Conservation (phyloP, 2,113 vertebrate genomes). For the Speoplatyrhinus poulsoni region DNA sequence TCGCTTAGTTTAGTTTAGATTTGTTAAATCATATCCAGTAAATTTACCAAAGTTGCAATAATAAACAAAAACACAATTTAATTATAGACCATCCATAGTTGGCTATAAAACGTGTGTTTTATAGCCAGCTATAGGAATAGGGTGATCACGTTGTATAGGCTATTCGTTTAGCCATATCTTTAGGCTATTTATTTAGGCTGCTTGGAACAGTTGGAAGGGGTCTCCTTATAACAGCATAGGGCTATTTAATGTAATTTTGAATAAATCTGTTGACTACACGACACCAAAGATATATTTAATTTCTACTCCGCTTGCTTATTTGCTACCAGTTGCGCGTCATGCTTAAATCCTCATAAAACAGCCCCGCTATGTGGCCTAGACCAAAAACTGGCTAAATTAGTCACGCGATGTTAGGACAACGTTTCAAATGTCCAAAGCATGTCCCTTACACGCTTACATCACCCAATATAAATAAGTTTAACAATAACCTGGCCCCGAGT, state of each 20-base stretch:
- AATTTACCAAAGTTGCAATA: background rate
- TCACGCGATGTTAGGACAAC: slow-evolving; percentile 35
- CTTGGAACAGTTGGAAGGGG: too few relatives aligned
- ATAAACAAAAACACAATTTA: background rate
- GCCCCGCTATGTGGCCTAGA: slow-evolving; percentile 3
- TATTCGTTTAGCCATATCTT: too few relatives aligned
- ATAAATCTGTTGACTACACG: background rate
- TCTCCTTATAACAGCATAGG: too few relatives aligned
- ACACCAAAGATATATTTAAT: background rate
- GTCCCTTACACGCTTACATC: slow-evolving; percentile 64
- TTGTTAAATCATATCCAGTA: background rate
- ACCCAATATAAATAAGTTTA: slow-evolving; percentile 74
- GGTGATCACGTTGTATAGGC: too few relatives aligned
- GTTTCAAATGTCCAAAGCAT: slow-evolving; percentile 26
- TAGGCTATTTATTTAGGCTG: too few relatives aligned
- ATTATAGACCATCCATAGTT: too few relatives aligned
- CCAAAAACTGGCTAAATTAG: slow-evolving; percentile 37
- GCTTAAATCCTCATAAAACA: background rate
- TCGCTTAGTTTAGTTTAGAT: background rate
- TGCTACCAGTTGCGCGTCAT: slow-evolving; percentile 20
- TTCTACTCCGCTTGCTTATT: background rate
- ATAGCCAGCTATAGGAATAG: too few relatives aligned
- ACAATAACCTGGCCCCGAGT: slow-evolving; percentile 52
- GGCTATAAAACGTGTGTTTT: too few relatives aligned
- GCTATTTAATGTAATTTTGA: too few relatives aligned